A percentile compares a stretch with the other conserved stretches of the same genome.
Evolutionary conservation across 2,113 vertebrate species (phyloP).

Genomic region (Callorhinus ursinus): DNA sequence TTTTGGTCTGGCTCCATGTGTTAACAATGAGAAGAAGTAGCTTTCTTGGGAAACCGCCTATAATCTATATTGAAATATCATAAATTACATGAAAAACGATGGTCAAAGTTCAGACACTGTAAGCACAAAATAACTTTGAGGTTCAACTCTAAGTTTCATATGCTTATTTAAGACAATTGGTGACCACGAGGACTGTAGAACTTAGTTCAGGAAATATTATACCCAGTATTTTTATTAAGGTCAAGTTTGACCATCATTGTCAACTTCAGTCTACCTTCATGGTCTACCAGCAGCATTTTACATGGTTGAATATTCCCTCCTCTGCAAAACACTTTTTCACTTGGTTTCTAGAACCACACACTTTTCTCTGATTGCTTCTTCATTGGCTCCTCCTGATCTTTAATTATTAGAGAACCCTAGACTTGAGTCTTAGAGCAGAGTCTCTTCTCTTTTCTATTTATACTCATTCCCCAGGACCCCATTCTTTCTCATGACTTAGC

Average conservation of each 20-base stretch:
- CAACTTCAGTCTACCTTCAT: background rate
- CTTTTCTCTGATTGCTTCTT: background rate
- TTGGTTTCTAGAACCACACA: background rate
- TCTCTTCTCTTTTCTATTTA: background rate
- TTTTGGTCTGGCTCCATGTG: background rate
- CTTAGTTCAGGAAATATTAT: background rate
- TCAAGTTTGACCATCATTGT: background rate
- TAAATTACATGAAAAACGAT: background rate
- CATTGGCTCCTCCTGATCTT: background rate
- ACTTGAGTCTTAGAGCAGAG: background rate
- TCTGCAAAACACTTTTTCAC: background rate
- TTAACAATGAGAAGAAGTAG: background rate
- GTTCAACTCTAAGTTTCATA: background rate
- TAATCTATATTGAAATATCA: slow-evolving; percentile 4
- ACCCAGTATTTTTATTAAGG: background rate
- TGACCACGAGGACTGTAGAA: background rate
- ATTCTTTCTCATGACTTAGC: background rate
- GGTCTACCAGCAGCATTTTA: background rate
- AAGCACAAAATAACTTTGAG: background rate
- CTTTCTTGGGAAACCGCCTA: background rate
- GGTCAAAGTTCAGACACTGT: background rate
- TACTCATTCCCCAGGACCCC: background rate
- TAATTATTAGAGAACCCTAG: background rate
- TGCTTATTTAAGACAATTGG: background rate
- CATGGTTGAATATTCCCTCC: background rate